A percentile compares a stretch with the other conserved stretches of the same genome.
Evolutionary conservation across 2,888 invertebrate genomes (phyloP).

Genomic region (Drosophila phalerata): DNA sequence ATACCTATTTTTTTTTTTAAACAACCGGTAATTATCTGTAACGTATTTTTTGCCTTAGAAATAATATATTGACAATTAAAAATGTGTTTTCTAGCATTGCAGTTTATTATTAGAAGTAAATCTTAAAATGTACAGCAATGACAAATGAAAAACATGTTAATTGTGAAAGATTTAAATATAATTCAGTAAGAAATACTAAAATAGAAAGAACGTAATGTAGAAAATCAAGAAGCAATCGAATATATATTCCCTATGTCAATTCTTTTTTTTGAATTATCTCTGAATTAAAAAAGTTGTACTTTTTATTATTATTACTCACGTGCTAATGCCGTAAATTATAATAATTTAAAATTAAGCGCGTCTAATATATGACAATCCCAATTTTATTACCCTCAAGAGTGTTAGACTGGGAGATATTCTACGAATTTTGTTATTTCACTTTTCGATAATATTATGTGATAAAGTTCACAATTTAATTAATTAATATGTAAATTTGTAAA

Average conservation of each 20-base stretch:
- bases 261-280: background rate
- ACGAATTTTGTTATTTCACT: background rate
- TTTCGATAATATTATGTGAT: background rate
- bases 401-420: background rate
- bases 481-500: too few relatives aligned
- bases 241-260: background rate
- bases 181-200: background rate
- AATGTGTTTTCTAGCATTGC: constrained; percentile 2
- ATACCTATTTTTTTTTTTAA: background rate
- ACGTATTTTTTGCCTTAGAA: background rate
- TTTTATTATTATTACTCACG: constrained; percentile 18
- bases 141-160: background rate
- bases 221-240: background rate
- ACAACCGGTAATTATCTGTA: background rate
- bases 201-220: background rate
- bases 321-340: constrained; percentile 14
- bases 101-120: background rate
- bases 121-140: background rate
- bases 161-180: too few relatives aligned
- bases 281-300: background rate
- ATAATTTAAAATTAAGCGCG: constrained; percentile 6
- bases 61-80: constrained; percentile 3
- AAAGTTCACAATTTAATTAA: background rate
- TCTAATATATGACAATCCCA: background rate
- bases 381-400: background rate